Base-by-base conservation (phyloP, 2,888 invertebrate species). In the Acanthosepion esculentum region DNA sequence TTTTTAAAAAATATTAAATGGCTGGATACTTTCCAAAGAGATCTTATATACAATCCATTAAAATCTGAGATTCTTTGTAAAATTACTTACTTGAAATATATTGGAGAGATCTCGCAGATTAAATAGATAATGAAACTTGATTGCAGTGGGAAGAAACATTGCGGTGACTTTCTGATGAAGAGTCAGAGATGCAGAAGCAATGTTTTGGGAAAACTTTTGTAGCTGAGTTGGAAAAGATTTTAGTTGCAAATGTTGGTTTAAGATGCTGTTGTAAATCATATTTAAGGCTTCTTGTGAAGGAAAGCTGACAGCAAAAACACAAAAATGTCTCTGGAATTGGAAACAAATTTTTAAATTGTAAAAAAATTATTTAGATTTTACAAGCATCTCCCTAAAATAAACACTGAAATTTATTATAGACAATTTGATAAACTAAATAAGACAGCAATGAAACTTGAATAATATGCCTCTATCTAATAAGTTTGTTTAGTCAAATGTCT, bases 41-140 rank as follows among this genome's bases (percentile, higher is more conserved):
- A 41, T 41, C 41, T 41, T 41, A 41, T 41, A 41, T 2, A 2
- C 41, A 41, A 41, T 41, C 41, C 3, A 41, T 41, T 8, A n/a
- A 41, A 48, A 41, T 41, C 6, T 41, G 23, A 33, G 15, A 41
- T 12, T 29, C 15, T 48, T 41, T 20, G 23, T 92, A 48, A 41
- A 41, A 92, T 92, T 4, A 91, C 95, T 96, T 98, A 98, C 99
- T 98, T 99, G 99, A 97, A 99, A 99, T 94, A 99, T 98, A 97
- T 99, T 99, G 8, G 99, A 99, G 95, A 99, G 98, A 97, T 99
- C 99, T 95, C 99, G 98, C 95, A 99, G 98, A 98, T 99, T 99
- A 97, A 99, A 99, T 96, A 99, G 98, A 97, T 99, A 99, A 97
- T 99, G 99, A 96, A 99, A 99, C 97, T 99, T 99, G 94, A 99